phyloP scores from a whole-genome alignment of 2,797 vertebrate genomes.

The Melanogrammus aeglefinus region DNA sequence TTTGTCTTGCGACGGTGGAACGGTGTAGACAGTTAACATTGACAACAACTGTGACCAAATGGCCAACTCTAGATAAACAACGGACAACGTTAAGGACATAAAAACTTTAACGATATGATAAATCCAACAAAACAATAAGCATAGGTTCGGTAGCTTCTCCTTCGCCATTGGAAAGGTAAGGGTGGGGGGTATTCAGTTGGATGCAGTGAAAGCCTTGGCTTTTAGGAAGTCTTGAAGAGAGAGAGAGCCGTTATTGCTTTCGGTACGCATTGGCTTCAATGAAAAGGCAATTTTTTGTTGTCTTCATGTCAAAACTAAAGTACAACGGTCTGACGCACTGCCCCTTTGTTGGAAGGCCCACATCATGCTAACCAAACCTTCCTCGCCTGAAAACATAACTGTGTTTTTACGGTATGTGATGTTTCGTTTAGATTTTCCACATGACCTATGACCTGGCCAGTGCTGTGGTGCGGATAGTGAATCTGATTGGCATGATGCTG shows the following conservation, averaged over 20 bases:
- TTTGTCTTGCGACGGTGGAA: background rate
- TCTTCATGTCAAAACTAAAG: background rate
- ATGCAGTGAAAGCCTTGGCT: no score
- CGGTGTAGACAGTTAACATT: background rate
- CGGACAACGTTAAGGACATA: background rate
- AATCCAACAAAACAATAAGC: no score
- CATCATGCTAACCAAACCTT: background rate
- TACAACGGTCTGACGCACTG: background rate
- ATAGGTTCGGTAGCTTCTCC: no score
- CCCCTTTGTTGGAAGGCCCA: background rate
- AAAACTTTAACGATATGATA: background rate
- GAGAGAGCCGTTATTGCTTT: background rate
- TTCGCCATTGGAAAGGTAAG: no score
- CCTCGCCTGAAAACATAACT: background rate
- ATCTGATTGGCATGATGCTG: slow-evolving; percentile 96
- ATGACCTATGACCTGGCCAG: slow-evolving; percentile 97
- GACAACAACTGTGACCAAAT: background rate
- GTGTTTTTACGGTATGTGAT: background rate
- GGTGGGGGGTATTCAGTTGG: no score
- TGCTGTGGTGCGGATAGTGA: slow-evolving; percentile 88
- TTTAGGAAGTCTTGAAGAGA: background rate
- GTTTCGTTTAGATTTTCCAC: slow-evolving; percentile 83
- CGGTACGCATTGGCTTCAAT: background rate
- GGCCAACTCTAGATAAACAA: background rate
- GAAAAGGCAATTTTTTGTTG: background rate